These are phyloP conservation scores for Hafferia zeledoni DNA, from an alignment of 2,797 vertebrate species.

Conservation along the genomic window DNA sequence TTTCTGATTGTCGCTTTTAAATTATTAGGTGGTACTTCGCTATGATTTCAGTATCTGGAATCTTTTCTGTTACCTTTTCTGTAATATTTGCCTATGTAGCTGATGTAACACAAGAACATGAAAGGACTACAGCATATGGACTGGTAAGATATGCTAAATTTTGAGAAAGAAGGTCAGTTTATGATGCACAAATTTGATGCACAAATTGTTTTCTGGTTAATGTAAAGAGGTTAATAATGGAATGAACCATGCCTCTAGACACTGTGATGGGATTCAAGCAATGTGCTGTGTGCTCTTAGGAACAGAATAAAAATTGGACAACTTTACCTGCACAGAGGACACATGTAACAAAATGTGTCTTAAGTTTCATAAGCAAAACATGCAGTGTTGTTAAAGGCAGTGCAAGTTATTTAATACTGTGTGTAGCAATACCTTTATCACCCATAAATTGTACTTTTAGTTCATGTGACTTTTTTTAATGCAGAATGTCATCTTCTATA, in stretches of 20 bases:
- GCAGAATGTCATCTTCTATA: not conserved
- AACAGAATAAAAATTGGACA: not conserved
- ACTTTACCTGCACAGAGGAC: not conserved
- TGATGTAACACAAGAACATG: constrained; percentile 89
- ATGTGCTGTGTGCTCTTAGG: not conserved
- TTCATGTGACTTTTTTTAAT: not conserved
- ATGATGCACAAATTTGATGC: not conserved
- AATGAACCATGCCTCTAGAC: not conserved
- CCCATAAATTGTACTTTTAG: not conserved
- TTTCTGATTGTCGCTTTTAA: constrained; percentile 50
- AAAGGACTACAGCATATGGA: constrained; percentile 93
- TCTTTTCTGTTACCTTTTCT: constrained; percentile 96
- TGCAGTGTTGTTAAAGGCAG: not conserved
- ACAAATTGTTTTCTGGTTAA: not conserved
- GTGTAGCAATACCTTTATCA: not conserved
- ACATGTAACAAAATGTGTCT: not conserved
- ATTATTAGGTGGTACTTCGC: constrained; percentile 93
- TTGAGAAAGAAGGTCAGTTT: not conserved
- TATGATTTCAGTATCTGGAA: constrained; percentile 93
- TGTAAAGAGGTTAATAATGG: not conserved
- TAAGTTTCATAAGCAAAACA: not conserved
- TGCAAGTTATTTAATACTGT: not conserved
- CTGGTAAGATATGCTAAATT: constrained; percentile 78
- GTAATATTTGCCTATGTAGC: constrained; percentile 96
- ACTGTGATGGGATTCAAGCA: not conserved